Evolutionary conservation across 2,888 invertebrate species (phyloP), one percentile per base, ranked within the genome.

Genomic region (Molorchus minor): DNA sequence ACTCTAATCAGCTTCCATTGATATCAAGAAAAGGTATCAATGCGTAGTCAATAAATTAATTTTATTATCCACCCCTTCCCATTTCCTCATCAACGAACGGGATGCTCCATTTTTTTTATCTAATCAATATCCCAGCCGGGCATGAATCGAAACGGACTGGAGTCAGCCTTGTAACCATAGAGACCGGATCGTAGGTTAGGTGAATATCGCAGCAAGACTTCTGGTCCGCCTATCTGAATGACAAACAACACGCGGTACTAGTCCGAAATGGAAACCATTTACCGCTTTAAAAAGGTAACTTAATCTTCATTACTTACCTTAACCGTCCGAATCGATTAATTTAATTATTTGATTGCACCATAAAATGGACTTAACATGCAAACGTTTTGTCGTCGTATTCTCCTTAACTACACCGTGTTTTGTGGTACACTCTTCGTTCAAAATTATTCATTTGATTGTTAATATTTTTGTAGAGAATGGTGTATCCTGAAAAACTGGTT

Each of bases 181-280:
- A 20, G 20, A 49, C 49, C 15, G 49, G 36, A 25, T 13, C n/a
- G 49, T 38, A 49, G 49, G 49, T 49, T 49, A 49, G 13, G 49
- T 12, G 38, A 49, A 36, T 21, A 38, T 49, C 49, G 36, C 21
- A 38, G 15, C 35, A 20, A 45, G 30, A 16, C 10, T 21, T 20
- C 49, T 21, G 25, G 36, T n/a, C 49, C 21, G 38, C 10, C 53
- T 36, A 46, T 52, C 62, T 61, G 64, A 65, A 68, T 69, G 75
- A 76, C 78, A 78, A 75, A 77, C 76, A 73, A 77, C 71, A 68
- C 68, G 71, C 72, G 73, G 74, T 73, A 74, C 75, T 77, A 73
- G 73, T 71, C 74, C 75, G 69, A 78, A 77, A 80, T 80, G 80
- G 79, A 80, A 77, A 79, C 74, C 76, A 76, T 79, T 76, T 78